Evolutionary conservation across 2,797 vertebrate genomes (phyloP), one percentile per base, ranked within the genome.

Genomic region (Fistularia tabacaria): DNA sequence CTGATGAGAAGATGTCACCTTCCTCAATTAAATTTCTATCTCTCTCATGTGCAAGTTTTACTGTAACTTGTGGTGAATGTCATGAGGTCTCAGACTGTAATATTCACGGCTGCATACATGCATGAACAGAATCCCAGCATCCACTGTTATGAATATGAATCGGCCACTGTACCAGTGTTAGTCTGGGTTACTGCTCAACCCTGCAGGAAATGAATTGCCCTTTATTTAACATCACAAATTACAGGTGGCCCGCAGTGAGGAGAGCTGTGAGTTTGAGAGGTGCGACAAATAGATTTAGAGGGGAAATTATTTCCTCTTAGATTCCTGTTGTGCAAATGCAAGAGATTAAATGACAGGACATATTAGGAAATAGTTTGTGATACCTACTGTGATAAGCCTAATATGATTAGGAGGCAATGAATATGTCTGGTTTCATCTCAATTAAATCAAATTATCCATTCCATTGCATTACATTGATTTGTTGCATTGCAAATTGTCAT

Each of bases 171-270:
- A 76, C 70, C 76, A 82, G 79, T 81, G 79, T 83, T 79, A 69
- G 77, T 76, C 70, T 77, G 71, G 56, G 69, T 69, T 62, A 61
- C 62, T 59, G 72, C 76, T 86, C 66, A 44, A 71, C 82, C 81
- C 84, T 55, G 84, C 83, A 86, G 87, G 87, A 89, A 89, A 89
- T 90, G 79, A 90, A 89, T 87, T 87, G 87, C 77, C 87, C 85
- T 86, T 88, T 88, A 87, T 85, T 91, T 88, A 90, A 87, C 87
- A 81, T 87, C 84, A 86, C 84, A 86, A 87, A 91, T 88, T 87
- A 87, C 84, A 85, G 83, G 81, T 85, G 79, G 82, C 82, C 83
- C 82, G 72, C 69, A 14, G 82, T 67, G 77, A 76, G 83, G 73
- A 69, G 72, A 64, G 75, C 82, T 75, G 73, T 41, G 72, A 71